Evolutionary conservation across 2,888 invertebrate genomes (phyloP).

Genomic region (Chouioia cunea): DNA sequence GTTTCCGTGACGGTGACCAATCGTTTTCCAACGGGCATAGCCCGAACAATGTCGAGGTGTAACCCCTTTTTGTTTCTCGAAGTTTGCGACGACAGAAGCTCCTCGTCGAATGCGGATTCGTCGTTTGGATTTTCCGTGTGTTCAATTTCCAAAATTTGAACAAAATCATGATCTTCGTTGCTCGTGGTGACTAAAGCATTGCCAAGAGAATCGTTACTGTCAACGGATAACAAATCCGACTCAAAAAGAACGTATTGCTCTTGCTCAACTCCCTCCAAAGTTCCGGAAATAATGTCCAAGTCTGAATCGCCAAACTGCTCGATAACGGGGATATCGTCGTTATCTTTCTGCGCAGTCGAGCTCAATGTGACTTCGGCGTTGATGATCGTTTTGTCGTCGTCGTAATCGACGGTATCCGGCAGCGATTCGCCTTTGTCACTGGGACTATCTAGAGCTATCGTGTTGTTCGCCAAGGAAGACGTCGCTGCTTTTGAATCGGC

Average conservation of each 20-base stretch:
- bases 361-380: slow-evolving; percentile 74
- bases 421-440: slow-evolving; percentile 69
- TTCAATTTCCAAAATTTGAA: slow-evolving; percentile 66
- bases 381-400: slow-evolving; percentile 73
- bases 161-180: slow-evolving; percentile 63
- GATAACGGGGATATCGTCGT: slow-evolving; percentile 73
- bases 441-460: slow-evolving; percentile 62
- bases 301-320: slow-evolving; percentile 72
- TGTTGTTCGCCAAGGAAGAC: slow-evolving; percentile 53
- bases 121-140: slow-evolving; percentile 59
- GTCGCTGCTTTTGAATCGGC: slow-evolving; percentile 54
- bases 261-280: slow-evolving; percentile 73
- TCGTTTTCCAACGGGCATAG: slow-evolving; percentile 65
- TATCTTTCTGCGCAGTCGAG: slow-evolving; percentile 72
- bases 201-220: slow-evolving; percentile 71
- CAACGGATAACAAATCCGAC: slow-evolving; percentile 71
- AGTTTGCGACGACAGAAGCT: slow-evolving; percentile 55
- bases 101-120: slow-evolving; percentile 59
- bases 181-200: slow-evolving; percentile 66
- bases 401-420: slow-evolving; percentile 73
- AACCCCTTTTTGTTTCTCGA: slow-evolving; percentile 61
- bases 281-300: slow-evolving; percentile 75
- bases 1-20: slow-evolving; percentile 69
- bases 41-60: slow-evolving; percentile 63
- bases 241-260: slow-evolving; percentile 77